phyloP scores from a whole-genome alignment of 30 jellyfish, hydroid and myxozoan genomes.

The Sanderia malayensis region DNA sequence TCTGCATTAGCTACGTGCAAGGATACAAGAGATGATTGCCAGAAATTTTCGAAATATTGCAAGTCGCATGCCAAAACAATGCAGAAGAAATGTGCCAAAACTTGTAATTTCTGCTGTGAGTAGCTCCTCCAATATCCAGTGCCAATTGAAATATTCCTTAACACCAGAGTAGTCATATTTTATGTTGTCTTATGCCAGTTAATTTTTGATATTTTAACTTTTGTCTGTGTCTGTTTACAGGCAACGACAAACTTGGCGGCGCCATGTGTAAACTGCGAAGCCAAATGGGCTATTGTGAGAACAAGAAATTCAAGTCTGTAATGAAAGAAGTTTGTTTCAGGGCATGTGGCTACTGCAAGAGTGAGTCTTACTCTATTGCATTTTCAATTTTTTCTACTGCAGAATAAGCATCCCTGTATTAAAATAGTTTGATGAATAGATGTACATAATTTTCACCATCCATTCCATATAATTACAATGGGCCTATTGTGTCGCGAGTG shows the following conservation, averaged over 20 bases:
- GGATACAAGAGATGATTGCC: background rate
- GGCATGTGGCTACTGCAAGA: slow-evolving; percentile 71
- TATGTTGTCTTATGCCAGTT: too few relatives aligned
- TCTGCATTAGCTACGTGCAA: background rate
- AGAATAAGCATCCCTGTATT: too few relatives aligned
- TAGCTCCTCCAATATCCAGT: too few relatives aligned
- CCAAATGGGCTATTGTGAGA: slow-evolving; percentile 16
- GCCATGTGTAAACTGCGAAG: background rate
- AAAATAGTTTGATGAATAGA: too few relatives aligned
- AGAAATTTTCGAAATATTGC: background rate
- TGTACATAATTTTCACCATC: too few relatives aligned
- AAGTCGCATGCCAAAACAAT: background rate
- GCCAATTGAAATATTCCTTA: too few relatives aligned
- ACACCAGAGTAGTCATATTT: too few relatives aligned
- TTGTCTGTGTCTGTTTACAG: slow-evolving; percentile 19
- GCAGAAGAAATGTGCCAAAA: background rate
- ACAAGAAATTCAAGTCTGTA: background rate
- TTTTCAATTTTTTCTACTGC: too few relatives aligned
- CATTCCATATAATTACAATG: too few relatives aligned
- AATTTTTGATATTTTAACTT: too few relatives aligned
- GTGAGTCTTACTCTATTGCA: too few relatives aligned
- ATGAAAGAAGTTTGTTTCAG: slow-evolving; percentile 60
- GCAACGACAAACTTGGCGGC: slow-evolving; percentile 5
- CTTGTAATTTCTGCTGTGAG: background rate
- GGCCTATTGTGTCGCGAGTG: too few relatives aligned